phyloP scores from a whole-genome alignment of 2,113 vertebrate genomes.

The Sapayoa aenigma region DNA sequence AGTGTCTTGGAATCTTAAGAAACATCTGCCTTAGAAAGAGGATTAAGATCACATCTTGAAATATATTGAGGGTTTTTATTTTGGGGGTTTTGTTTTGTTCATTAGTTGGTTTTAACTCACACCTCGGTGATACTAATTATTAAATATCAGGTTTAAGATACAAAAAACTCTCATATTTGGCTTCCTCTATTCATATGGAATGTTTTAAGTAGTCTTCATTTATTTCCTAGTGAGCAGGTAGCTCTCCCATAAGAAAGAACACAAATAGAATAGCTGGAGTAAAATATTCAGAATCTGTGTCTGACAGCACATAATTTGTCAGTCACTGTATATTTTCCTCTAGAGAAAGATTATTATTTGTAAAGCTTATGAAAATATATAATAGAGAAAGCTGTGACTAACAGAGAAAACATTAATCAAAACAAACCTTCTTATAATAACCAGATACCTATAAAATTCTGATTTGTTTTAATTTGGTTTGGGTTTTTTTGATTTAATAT shows the following conservation, averaged over 20 bases:
- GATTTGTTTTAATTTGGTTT: not conserved
- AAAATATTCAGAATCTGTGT: not conserved
- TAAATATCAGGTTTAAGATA: not conserved
- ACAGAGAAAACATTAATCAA: not conserved
- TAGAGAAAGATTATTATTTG: not conserved
- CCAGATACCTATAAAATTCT: not conserved
- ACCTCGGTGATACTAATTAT: not conserved
- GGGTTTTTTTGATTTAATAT: not conserved
- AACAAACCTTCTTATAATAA: not conserved
- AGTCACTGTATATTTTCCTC: not conserved
- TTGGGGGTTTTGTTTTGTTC: accelerated
- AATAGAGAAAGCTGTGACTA: not conserved
- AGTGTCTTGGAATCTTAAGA: not conserved
- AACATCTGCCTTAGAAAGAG: not conserved
- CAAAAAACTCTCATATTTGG: not conserved
- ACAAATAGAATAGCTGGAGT: not conserved
- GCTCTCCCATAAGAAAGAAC: not conserved
- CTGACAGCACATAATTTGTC: not conserved
- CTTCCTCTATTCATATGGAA: not conserved
- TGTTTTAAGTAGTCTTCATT: not conserved
- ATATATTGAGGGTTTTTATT: accelerated
- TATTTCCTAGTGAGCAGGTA: not conserved
- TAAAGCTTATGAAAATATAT: not conserved
- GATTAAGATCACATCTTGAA: not conserved
- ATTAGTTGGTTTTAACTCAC: not conserved